A percentile compares a stretch with the other conserved stretches of the same genome.
phyloP scores from a whole-genome alignment of 2,797 vertebrate genomes.

The Carcharodon carcharias region DNA sequence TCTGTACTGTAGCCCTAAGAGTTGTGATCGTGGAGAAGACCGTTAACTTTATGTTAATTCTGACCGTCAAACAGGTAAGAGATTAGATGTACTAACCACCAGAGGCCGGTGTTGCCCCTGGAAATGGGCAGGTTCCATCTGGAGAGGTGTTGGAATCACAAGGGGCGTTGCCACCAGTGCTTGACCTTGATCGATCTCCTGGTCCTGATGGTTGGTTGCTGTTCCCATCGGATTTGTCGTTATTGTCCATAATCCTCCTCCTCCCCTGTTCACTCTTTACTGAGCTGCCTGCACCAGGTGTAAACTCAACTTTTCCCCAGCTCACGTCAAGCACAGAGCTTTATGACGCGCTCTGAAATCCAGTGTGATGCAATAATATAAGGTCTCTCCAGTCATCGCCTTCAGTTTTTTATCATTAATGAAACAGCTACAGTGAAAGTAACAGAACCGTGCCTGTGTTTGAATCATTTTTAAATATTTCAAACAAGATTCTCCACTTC shows the following conservation, averaged over 20 bases:
- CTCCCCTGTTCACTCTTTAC: neutral
- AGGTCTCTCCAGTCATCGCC: neutral
- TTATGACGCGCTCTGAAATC: neutral
- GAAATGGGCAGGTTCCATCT: neutral
- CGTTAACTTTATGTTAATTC: neutral
- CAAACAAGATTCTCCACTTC: neutral
- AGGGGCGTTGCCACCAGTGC: neutral
- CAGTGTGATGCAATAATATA: neutral
- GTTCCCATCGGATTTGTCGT: neutral
- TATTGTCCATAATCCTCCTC: conserved; percentile 8
- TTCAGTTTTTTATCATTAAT: neutral
- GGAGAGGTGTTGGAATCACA: neutral
- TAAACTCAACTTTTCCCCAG: neutral
- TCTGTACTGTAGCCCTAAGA: neutral
- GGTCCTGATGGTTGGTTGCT: neutral
- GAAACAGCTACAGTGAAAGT: neutral
- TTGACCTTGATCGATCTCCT: neutral
- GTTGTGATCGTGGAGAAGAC: neutral
- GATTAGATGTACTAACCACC: neutral
- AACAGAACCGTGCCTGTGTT: too few relatives aligned
- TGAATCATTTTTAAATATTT: neutral
- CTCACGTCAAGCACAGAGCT: neutral
- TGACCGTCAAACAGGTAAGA: neutral
- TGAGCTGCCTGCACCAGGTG: neutral
- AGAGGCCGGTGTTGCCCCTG: neutral